These are phyloP conservation scores for Plusia festucae DNA, from an alignment of 2,888 invertebrate genomes.

Conservation along the genomic window DNA sequence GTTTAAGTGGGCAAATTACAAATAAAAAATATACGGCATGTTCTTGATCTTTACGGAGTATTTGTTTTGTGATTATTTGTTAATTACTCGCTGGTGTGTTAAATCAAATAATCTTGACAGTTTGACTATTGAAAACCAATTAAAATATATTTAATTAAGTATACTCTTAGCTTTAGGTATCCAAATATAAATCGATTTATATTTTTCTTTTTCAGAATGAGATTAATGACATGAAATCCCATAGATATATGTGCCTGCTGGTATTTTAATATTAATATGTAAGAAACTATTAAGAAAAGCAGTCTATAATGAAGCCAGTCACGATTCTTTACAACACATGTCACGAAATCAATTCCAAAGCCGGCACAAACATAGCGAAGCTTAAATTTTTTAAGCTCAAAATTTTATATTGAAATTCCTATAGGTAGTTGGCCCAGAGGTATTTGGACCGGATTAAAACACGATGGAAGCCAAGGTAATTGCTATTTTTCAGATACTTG, in stretches of 20 bases:
- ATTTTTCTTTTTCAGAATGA: neutral
- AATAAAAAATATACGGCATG: neutral
- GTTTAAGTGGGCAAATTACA: constrained; percentile 18
- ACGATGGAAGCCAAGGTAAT: neutral
- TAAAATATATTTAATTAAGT: neutral
- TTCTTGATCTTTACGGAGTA: constrained; percentile 2
- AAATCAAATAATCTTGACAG: neutral
- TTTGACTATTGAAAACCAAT: neutral
- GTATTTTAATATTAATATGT: neutral
- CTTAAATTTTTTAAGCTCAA: neutral
- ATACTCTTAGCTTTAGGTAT: neutral
- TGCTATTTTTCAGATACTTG: constrained; percentile 2
- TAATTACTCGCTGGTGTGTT: neutral
- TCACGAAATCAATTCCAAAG: neutral
- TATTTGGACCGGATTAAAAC: neutral
- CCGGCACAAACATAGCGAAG: neutral
- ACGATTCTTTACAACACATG: constrained; percentile 2
- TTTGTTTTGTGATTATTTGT: neutral
- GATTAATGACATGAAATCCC: neutral
- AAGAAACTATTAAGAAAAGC: neutral
- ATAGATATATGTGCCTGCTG: neutral
- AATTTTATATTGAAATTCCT: neutral
- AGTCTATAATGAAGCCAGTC: neutral
- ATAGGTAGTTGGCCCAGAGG: neutral
- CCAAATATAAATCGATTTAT: neutral